These are phyloP conservation scores for Streblospio benedicti DNA, from an alignment of 1,140 invertebrate genomes.

Conservation along the genomic window DNA sequence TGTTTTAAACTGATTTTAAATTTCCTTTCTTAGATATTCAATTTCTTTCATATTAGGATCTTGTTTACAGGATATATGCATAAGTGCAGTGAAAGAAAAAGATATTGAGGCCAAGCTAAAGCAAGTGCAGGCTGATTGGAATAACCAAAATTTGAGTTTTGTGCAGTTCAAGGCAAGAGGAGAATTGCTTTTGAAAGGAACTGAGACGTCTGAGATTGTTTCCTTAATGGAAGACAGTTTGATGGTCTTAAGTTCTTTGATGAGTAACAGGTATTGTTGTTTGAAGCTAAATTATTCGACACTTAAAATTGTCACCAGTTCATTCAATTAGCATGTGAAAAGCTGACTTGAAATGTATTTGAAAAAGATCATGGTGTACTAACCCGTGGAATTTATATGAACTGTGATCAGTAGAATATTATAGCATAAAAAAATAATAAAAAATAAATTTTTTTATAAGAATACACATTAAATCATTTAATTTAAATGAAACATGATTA, in stretches of 20 bases:
- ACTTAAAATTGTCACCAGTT: too few species aligned
- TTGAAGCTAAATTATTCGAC: too few species aligned
- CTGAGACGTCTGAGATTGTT: slow-evolving; percentile 71
- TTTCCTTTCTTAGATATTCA: neutral
- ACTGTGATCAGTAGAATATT: too few species aligned
- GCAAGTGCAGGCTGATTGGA: slow-evolving; percentile 93
- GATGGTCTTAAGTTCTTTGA: slow-evolving; percentile 84
- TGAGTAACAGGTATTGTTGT: slow-evolving; percentile 76
- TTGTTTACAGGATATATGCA: slow-evolving; percentile 71
- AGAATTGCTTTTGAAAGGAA: slow-evolving; percentile 74
- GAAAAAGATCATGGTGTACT: too few species aligned
- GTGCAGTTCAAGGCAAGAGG: slow-evolving; percentile 90
- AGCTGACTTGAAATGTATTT: too few species aligned
- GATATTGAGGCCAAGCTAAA: slow-evolving; percentile 94
- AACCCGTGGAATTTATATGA: too few species aligned
- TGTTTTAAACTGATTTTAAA: neutral
- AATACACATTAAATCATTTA: too few species aligned
- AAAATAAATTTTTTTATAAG: too few species aligned
- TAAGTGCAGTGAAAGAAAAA: slow-evolving; percentile 95
- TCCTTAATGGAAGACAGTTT: slow-evolving; percentile 88
- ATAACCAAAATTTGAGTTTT: slow-evolving; percentile 83
- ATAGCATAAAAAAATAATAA: too few species aligned
- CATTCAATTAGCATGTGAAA: too few species aligned
- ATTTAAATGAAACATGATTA: too few species aligned
- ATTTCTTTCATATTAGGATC: neutral